Evolutionary conservation across 2,888 invertebrate genomes (phyloP), one percentile per base, ranked within the genome.

Genomic region (Cantharis nigra): DNA sequence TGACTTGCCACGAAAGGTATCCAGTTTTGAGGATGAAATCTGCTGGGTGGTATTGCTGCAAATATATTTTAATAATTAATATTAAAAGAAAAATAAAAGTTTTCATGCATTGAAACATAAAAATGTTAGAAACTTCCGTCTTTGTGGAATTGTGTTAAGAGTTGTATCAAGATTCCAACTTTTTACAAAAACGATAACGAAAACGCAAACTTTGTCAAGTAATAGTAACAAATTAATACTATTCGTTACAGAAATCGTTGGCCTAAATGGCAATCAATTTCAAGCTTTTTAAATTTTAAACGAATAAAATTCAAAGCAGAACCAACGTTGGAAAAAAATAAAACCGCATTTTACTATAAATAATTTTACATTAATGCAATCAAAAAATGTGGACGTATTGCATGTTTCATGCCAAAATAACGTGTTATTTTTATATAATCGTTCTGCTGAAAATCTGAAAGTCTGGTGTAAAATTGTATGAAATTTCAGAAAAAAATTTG

Each of bases 1-100:
- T 94, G 94, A 77, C 92, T 93, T 28, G 94, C 94, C 70, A 93
- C 92, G 78, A 94, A 87, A 7, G 94, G 94, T 76, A 92, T 91
- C 94, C 94, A 94, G 81, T 90, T 89, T 82, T 90, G 91, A 78
- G 89, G 87, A 75, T 90, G 90, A 83, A 91, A 90, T 70, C 91
- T 91, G 63, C 87, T 86, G 70, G 89, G 88, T 18, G 89, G 89
- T 82, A 89, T 89, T 83, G 87, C 91, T 90, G 86, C 72, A 86
- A 86, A 80, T 78, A 75, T 26, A 71, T 10, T 75, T 81, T 26
- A 26, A 26, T 26, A 26, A 26, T 26, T 26, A 26, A 26, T 26
- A 9, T 26, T 26, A 26, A 26, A 23, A 26, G 26, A 7, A 26
- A 67, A 18, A 67, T 10, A 23, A 65, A 65, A 14, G 20, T 67